Conservation (phyloP, 1,140 invertebrate genomes). For the Ptiloglossa arizonensis region DNA sequence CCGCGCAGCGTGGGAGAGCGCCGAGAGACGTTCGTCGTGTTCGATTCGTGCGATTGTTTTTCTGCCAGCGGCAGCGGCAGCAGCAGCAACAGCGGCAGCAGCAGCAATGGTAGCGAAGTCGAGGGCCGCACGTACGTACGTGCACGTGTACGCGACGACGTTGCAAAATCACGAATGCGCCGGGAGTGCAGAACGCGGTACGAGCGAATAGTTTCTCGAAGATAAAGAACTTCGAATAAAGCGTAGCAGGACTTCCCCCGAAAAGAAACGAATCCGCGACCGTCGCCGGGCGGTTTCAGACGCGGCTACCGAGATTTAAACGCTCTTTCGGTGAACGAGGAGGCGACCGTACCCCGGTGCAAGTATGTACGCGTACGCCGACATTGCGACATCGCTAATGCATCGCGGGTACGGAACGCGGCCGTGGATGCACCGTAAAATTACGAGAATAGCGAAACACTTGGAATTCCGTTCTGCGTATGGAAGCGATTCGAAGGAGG, state of each 20-base stretch:
- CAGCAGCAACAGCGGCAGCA: neutral
- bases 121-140: neutral
- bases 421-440: conserved; percentile 59
- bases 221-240: conserved; percentile 57
- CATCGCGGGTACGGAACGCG: conserved; percentile 54
- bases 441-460: conserved; percentile 46
- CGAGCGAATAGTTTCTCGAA: conserved; percentile 51
- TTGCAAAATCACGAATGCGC: conserved; percentile 58
- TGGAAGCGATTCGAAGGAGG: conserved; percentile 24
- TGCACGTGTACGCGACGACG: neutral
- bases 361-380: conserved; percentile 14
- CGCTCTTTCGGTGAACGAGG: conserved; percentile 13
- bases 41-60: conserved; percentile 26
- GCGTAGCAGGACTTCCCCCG: neutral
- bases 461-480: conserved; percentile 43
- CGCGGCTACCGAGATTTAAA: conserved; percentile 50
- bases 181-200: conserved; percentile 59
- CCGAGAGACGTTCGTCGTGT: conserved; percentile 3
- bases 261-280: conserved; percentile 27
- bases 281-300: conserved; percentile 27
- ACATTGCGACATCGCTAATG: conserved; percentile 63
- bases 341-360: too few relatives aligned
- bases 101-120: neutral
- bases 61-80: neutral
- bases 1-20: conserved; percentile 24